Conservation (phyloP, 1,140 invertebrate genomes). For the Drosophila nikananu region DNA sequence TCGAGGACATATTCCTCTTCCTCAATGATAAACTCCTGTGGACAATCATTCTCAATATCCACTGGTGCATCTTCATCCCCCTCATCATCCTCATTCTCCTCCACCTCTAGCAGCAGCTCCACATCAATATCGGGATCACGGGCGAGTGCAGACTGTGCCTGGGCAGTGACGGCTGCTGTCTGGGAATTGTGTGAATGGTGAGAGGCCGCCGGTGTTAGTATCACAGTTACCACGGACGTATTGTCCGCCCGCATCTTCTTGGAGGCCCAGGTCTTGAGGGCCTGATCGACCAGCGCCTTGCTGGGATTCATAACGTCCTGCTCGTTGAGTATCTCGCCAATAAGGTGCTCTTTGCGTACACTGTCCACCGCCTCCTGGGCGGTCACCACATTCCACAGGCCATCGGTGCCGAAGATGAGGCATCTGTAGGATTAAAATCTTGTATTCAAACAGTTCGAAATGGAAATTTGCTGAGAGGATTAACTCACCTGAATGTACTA, state of each 20-base stretch:
- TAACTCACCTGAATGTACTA: constrained; percentile 87
- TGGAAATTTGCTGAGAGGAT: too few species aligned
- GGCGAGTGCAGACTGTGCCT: neutral
- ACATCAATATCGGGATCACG: constrained; percentile 35
- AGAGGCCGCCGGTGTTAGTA: constrained; percentile 94
- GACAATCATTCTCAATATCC: constrained; percentile 44
- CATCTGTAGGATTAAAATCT: constrained; percentile 87
- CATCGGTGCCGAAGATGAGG: constrained; percentile 98
- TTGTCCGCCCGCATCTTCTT: constrained; percentile 96
- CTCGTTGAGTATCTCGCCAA: constrained; percentile 87
- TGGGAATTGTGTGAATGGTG: constrained; percentile 4
- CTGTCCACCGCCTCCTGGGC: constrained; percentile 93
- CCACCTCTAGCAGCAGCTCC: constrained; percentile 36
- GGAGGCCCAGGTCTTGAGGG: constrained; percentile 91
- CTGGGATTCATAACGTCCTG: constrained; percentile 91
- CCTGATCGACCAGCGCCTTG: constrained; percentile 94
- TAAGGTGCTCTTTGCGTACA: constrained; percentile 92
- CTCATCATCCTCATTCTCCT: constrained; percentile 33
- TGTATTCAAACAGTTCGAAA: neutral
- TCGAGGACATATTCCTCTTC: constrained; percentile 65
- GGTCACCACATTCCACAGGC: constrained; percentile 97
- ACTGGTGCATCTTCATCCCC: constrained; percentile 24
- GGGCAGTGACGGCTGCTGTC: neutral
- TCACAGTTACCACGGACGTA: constrained; percentile 96
- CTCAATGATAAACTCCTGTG: constrained; percentile 46